These are phyloP conservation scores for Toxotes jaculatrix DNA, from an alignment of 2,113 vertebrate genomes.

Conservation along the genomic window DNA sequence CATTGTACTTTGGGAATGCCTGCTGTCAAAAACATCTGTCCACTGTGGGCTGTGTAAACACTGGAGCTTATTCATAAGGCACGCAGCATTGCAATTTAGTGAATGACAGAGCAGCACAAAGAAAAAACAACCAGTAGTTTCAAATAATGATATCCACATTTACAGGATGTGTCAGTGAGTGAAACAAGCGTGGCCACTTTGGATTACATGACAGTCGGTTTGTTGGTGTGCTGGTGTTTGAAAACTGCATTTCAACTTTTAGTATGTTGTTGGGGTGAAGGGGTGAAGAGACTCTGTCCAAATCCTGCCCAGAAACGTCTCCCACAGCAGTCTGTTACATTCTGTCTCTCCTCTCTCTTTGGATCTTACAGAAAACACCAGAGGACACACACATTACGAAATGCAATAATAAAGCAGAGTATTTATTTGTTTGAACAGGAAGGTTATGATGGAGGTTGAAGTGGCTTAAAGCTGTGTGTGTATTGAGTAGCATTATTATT, in stretches of 20 bases:
- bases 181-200: neutral
- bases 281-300: neutral
- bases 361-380: too few relatives aligned
- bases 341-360: neutral
- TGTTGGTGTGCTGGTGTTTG: neutral
- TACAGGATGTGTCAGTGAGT: neutral
- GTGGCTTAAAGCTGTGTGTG: neutral
- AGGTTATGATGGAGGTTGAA: neutral
- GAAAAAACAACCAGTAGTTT: neutral
- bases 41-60: slow-evolving; percentile 8
- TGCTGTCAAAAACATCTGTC: slow-evolving; percentile 22
- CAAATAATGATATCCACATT: slow-evolving; percentile 2
- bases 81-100: neutral
- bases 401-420: neutral
- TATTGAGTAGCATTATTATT: neutral
- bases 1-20: slow-evolving; percentile 1
- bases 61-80: slow-evolving; percentile 28
- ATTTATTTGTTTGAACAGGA: neutral
- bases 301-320: too few relatives aligned
- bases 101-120: neutral
- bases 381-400: neutral
- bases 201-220: neutral
- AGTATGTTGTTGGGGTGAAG: neutral
- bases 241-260: neutral
- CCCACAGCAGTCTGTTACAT: neutral